phyloP scores from a whole-genome alignment of 2,888 invertebrate species.

The Xestia sexstrigata region DNA sequence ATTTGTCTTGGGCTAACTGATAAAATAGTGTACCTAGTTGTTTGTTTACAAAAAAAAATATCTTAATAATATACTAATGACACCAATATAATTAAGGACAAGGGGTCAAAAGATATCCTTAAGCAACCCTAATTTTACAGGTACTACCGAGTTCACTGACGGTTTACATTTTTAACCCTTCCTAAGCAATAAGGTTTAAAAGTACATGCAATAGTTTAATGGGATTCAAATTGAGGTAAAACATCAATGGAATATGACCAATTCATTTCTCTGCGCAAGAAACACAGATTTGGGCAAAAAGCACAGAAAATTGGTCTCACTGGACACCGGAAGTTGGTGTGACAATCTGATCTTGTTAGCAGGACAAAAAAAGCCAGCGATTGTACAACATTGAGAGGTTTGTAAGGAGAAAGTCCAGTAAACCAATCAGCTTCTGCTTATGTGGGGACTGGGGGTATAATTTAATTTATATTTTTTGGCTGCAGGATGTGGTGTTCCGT shows the following conservation, averaged over 20 bases:
- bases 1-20: constrained; percentile 15
- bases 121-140: not conserved
- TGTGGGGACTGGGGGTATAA: not conserved
- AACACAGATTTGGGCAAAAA: not conserved
- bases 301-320: too few relatives aligned
- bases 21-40: not conserved
- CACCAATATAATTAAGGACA: not conserved
- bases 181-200: not conserved
- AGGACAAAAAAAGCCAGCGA: not conserved
- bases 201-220: not conserved
- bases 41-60: not conserved
- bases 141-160: not conserved
- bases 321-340: too few relatives aligned
- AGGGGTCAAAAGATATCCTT: too few relatives aligned
- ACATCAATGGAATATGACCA: not conserved
- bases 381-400: not conserved
- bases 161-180: not conserved
- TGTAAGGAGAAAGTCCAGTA: not conserved
- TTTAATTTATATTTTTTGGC: too few relatives aligned
- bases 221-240: not conserved
- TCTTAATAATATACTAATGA: not conserved
- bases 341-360: not conserved
- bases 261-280: not conserved
- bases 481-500: too few relatives aligned
- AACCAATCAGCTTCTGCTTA: not conserved